Percentiles rank a stretch among this genome's conserved stretches.
phyloP scores from a whole-genome alignment of 2,113 vertebrate species.

The Ictalurus furcatus region DNA sequence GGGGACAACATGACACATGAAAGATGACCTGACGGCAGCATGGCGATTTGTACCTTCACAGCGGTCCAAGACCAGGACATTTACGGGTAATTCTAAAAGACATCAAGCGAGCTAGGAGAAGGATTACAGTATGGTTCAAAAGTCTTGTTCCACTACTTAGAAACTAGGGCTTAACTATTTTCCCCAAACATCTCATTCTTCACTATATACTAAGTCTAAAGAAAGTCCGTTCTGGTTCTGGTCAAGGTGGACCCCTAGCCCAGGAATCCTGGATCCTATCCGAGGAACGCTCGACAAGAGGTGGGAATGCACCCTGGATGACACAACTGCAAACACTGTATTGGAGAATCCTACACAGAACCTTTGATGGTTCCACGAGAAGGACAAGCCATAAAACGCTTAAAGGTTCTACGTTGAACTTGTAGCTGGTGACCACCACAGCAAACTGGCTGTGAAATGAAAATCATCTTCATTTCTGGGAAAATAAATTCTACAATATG shows the following conservation, averaged over 20 bases:
- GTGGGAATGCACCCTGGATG: neutral
- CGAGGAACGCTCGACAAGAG: neutral
- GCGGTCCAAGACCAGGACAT: neutral
- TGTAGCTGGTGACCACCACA: neutral
- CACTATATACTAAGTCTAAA: neutral
- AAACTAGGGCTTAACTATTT: neutral
- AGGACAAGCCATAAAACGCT: neutral
- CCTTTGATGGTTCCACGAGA: neutral
- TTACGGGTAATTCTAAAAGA: neutral
- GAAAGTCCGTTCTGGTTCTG: neutral
- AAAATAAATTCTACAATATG: neutral
- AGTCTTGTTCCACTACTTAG: neutral
- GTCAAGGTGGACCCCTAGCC: neutral
- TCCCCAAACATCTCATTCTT: neutral
- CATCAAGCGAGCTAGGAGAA: neutral
- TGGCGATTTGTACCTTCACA: neutral
- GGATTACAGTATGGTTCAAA: neutral
- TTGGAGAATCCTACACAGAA: neutral
- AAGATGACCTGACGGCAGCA: neutral
- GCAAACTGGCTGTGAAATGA: neutral
- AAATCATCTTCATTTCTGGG: neutral
- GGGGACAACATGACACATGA: constrained; percentile 9
- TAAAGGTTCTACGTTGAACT: neutral
- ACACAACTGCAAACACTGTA: neutral
- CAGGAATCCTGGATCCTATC: too few species aligned